Evolutionary conservation across 2,797 vertebrate species (phyloP).

Genomic region (Orestias chungarensis): DNA sequence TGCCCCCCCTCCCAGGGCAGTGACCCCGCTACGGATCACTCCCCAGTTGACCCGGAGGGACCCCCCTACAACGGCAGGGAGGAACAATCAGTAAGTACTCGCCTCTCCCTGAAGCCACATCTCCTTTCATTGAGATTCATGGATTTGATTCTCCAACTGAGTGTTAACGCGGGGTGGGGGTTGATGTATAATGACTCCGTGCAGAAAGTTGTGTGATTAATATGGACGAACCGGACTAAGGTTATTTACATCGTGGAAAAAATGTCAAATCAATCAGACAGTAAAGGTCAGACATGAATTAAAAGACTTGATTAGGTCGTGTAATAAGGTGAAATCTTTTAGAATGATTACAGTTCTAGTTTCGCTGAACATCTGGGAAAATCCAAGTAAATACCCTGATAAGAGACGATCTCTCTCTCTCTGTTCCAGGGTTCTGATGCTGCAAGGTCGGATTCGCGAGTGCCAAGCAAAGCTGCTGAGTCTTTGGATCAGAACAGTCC

Average conservation of each 20-base stretch:
- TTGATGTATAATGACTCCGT: constrained; percentile 44
- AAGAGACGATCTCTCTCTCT: constrained; percentile 6
- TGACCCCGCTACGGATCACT: constrained; percentile 79
- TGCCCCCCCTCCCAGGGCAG: constrained; percentile 86
- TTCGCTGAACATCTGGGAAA: constrained; percentile 24
- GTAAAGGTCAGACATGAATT: constrained; percentile 60
- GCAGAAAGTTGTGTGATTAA: constrained; percentile 33
- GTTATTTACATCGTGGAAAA: constrained; percentile 27
- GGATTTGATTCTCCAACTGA: constrained; percentile 34
- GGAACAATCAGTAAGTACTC: constrained; percentile 87
- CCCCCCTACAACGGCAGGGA: constrained; percentile 82
- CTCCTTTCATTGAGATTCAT: constrained; percentile 16
- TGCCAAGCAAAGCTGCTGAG: constrained; percentile 42
- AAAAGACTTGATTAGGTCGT: constrained; percentile 54
- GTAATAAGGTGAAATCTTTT: constrained; percentile 38
- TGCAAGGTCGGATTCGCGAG: constrained; percentile 50
- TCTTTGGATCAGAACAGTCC: constrained; percentile 57
- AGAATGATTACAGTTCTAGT: constrained; percentile 26
- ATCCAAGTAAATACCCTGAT: background rate
- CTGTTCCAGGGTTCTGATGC: constrained; percentile 49
- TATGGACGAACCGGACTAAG: constrained; percentile 23
- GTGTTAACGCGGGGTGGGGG: constrained; percentile 41
- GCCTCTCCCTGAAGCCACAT: background rate
- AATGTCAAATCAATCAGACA: constrained; percentile 64
- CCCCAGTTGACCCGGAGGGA: constrained; percentile 86